phyloP scores from a whole-genome alignment of 2,797 vertebrate genomes.

The Ceryle rudis region DNA sequence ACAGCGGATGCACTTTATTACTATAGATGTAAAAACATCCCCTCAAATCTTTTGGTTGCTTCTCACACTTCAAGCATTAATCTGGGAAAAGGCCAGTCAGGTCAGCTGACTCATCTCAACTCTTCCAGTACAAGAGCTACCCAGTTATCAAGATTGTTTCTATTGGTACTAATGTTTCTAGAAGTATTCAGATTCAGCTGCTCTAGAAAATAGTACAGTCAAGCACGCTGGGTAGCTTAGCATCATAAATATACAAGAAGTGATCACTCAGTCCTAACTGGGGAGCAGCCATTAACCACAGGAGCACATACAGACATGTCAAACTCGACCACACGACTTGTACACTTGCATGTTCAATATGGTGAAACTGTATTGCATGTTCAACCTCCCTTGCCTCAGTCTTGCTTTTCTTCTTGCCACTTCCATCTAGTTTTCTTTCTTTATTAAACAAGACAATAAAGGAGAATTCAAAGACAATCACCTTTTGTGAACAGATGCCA shows the following conservation, averaged over 20 bases:
- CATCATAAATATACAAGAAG: neutral
- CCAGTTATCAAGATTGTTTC: neutral
- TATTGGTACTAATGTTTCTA: neutral
- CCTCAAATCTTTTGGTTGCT: neutral
- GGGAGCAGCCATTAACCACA: neutral
- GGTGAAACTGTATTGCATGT: fast-evolving
- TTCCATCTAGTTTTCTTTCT: neutral
- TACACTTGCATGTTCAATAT: neutral
- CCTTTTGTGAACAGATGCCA: neutral
- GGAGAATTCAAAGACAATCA: neutral
- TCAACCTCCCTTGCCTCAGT: neutral
- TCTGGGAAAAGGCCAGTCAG: neutral
- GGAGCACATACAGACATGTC: neutral
- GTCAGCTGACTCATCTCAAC: neutral
- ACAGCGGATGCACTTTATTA: neutral
- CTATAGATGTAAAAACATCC: neutral
- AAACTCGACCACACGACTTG: neutral
- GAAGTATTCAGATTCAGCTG: neutral
- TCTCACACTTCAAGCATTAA: neutral
- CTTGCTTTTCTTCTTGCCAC: neutral
- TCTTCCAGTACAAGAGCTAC: neutral
- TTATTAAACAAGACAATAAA: neutral
- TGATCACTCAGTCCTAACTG: neutral
- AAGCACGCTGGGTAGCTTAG: neutral
- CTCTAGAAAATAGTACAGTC: neutral